These are phyloP conservation scores for Hippocampus kuda DNA, from an alignment of 2,797 vertebrate species.

Conservation along the genomic window DNA sequence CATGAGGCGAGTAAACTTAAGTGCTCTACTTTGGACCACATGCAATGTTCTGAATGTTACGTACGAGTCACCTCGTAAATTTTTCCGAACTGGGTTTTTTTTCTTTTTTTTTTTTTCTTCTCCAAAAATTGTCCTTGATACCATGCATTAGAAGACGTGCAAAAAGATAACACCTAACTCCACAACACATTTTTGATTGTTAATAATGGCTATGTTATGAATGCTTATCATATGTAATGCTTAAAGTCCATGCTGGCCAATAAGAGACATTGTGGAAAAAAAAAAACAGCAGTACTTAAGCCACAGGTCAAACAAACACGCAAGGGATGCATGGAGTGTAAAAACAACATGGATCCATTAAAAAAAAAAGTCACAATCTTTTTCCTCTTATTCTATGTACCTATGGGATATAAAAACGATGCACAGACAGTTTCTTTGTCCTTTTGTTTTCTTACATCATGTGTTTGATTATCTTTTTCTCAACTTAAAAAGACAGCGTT, in stretches of 20 bases:
- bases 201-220: constrained; percentile 75
- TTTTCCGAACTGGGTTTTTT: not conserved
- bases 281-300: constrained; percentile 77
- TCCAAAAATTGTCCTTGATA: constrained; percentile 75
- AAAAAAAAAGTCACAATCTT: constrained; percentile 61
- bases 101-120: constrained; percentile 56
- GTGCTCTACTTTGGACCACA: constrained; percentile 69
- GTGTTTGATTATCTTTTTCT: constrained; percentile 74
- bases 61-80: constrained; percentile 57
- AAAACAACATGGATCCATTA: constrained; percentile 72
- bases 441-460: constrained; percentile 67
- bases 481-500: constrained; percentile 72
- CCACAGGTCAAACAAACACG: constrained; percentile 78
- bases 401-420: constrained; percentile 72
- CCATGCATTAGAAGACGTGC: constrained; percentile 81
- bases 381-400: constrained; percentile 73
- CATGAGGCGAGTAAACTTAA: constrained; percentile 67
- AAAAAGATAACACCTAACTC: constrained; percentile 81
- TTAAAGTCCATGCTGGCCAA: constrained; percentile 77
- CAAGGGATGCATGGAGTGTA: constrained; percentile 73
- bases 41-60: constrained; percentile 69
- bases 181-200: constrained; percentile 77
- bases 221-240: constrained; percentile 79
- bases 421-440: constrained; percentile 69
- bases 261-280: constrained; percentile 72